Conservation (phyloP, 2,797 vertebrate genomes). For the Crocodylus rhombifer region DNA sequence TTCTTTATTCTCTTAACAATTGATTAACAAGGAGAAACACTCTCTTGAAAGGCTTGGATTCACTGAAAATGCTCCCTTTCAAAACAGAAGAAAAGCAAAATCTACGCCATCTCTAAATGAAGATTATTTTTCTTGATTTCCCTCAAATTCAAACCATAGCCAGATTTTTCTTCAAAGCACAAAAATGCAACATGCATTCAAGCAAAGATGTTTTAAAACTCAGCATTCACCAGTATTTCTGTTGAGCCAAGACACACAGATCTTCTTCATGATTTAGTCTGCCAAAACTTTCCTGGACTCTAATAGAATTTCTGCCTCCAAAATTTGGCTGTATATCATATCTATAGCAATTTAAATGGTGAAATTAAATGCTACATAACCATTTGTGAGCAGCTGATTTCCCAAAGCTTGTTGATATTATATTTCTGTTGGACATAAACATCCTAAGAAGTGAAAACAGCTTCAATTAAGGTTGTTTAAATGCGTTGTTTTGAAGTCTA, state of each 20-base stretch:
- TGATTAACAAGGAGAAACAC: not conserved
- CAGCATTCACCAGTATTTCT: not conserved
- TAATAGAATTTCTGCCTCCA: not conserved
- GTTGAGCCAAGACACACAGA: no score
- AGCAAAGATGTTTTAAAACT: not conserved
- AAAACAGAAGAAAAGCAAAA: not conserved
- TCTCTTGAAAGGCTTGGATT: not conserved
- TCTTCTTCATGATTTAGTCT: no score
- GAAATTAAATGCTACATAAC: not conserved
- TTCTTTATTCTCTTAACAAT: not conserved
- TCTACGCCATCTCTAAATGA: not conserved
- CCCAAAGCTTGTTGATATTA: not conserved
- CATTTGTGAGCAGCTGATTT: not conserved
- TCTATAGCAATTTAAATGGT: fast-evolving
- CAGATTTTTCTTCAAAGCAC: not conserved
- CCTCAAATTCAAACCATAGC: not conserved
- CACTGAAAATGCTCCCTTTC: not conserved
- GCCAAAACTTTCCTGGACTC: not conserved
- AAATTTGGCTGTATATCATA: not conserved
- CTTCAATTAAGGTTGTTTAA: not conserved
- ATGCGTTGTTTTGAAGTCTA: not conserved
- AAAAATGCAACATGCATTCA: fast-evolving
- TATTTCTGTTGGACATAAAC: not conserved
- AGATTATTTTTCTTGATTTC: not conserved
- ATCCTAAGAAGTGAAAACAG: not conserved